Evolutionary conservation across 2,113 vertebrate genomes (phyloP).

Genomic region (Hemiscyllium ocellatum): DNA sequence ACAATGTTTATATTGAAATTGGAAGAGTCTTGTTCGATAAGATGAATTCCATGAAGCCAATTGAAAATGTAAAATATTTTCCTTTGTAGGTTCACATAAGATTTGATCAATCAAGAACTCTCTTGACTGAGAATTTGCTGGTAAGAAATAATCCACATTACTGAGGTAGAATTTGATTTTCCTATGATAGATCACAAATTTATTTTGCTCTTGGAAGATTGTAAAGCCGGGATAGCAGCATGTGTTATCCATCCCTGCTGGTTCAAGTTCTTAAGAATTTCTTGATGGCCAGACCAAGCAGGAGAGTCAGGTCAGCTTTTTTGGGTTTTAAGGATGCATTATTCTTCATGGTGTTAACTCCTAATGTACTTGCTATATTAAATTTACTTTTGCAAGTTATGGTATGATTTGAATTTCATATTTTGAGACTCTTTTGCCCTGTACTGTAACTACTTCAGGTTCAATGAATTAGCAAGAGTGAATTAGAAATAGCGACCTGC

Average conservation of each 20-base stretch:
- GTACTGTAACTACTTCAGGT: not conserved
- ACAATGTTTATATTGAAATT: not conserved
- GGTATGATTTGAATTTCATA: not conserved
- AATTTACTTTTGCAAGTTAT: not conserved
- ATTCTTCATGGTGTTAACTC: not conserved
- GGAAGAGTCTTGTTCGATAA: not conserved
- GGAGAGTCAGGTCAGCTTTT: not conserved
- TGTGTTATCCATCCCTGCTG: not conserved
- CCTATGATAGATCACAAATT: not conserved
- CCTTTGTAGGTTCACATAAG: slow-evolving; percentile 43
- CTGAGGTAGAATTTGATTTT: not conserved
- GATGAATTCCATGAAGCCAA: not conserved
- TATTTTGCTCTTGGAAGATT: not conserved
- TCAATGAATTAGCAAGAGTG: not conserved
- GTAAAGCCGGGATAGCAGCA: not conserved
- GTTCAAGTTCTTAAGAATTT: not conserved
- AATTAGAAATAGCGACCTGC: no score
- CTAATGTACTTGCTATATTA: not conserved
- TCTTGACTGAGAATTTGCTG: slow-evolving; percentile 54
- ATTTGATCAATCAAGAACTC: slow-evolving; percentile 56
- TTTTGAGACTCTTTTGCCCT: not conserved
- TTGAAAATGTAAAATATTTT: slow-evolving; percentile 42
- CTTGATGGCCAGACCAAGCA: not conserved
- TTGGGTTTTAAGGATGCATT: not conserved
- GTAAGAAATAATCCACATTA: slow-evolving; percentile 48